These are phyloP conservation scores for Drosophila bocki DNA, from an alignment of 1,140 invertebrate species.

Conservation along the genomic window DNA sequence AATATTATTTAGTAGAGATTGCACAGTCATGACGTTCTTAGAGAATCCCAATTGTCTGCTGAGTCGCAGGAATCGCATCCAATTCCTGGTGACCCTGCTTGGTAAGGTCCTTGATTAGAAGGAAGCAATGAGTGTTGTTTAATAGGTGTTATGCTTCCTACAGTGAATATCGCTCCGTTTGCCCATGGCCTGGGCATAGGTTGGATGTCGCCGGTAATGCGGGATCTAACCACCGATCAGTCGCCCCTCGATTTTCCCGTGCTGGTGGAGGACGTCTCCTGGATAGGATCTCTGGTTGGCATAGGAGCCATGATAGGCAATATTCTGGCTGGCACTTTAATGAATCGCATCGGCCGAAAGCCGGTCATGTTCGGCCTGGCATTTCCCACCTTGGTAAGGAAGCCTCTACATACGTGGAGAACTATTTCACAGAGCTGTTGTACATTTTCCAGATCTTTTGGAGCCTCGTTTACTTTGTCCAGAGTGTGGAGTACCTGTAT, in stretches of 20 bases:
- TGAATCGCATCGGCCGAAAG: conserved; percentile 69
- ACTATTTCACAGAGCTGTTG: not conserved
- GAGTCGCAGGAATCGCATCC: conserved; percentile 56
- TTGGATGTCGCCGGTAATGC: conserved; percentile 84
- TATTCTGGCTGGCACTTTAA: conserved; percentile 45
- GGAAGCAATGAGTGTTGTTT: too few relatives aligned
- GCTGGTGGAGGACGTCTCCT: conserved; percentile 63
- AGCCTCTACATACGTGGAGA: fast-evolving
- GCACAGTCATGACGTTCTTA: conserved; percentile 47
- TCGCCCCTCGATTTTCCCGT: conserved; percentile 65
- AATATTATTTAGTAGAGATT: not conserved
- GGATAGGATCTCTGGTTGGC: conserved; percentile 70
- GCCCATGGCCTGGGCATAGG: conserved; percentile 84
- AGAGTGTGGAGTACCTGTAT: conserved; percentile 70
- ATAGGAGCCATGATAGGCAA: conserved; percentile 73
- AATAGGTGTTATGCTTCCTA: not conserved
- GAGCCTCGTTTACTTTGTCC: conserved; percentile 52
- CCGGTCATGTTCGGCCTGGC: conserved; percentile 47
- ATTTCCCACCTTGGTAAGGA: conserved; percentile 51
- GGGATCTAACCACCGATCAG: conserved; percentile 68
- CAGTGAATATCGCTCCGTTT: conserved; percentile 84
- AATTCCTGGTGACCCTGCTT: conserved; percentile 58
- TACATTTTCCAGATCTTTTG: conserved; percentile 47
- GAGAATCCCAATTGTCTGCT: conserved; percentile 51
- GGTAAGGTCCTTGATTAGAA: conserved; percentile 13